Base-by-base conservation (phyloP, 1,140 invertebrate genomes). In the Mizuhopecten yessoensis region DNA sequence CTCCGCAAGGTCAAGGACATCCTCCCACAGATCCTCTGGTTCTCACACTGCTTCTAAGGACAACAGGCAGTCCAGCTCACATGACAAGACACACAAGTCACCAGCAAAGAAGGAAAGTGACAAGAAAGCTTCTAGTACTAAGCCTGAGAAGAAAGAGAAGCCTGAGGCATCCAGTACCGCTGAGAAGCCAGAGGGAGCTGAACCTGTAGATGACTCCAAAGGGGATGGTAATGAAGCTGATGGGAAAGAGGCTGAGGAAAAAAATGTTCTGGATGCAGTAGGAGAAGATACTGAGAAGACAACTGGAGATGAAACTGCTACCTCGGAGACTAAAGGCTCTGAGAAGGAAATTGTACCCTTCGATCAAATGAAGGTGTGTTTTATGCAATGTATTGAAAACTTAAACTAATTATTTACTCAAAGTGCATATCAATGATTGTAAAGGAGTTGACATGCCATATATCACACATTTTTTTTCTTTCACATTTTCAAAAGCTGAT, bases 21-120 rank as follows among this genome's bases (percentile, higher is more conserved):
- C n/a, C n/a, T n/a, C n/a, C n/a, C n/a, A n/a, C n/a, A n/a, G 57
- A 75, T 75, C 57, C 5, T 75, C 57, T 75, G 9, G 57, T 29
- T 29, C 57, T 75, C 23, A 29, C 15, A 29, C 45, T 20, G 11
- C 57, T n/a, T 75, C 57, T 13, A 45, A 17, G 57, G 23, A 75
- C 57, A 23, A 75, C 17, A n/a, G 57, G 17, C 57, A 23, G 3
- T 75, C 57, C 57, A 75, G 57, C 57, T 75, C 57, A 7, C 57
- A n/a, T 29, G 57, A 75, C 23, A 75, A 75, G 57, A 29, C 57
- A 75, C 57, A 17, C 11, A 75, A 75, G 17, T 75, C 57, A 75
- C 23, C 57, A 75, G 57, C 5, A 29, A 75, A 75, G 57, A 75
- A 75, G 57, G 57, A 75, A n/a, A 75, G 57, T 75, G 57, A 75